Conservation (phyloP, 2,888 invertebrate species). For the Theretra japonica region DNA sequence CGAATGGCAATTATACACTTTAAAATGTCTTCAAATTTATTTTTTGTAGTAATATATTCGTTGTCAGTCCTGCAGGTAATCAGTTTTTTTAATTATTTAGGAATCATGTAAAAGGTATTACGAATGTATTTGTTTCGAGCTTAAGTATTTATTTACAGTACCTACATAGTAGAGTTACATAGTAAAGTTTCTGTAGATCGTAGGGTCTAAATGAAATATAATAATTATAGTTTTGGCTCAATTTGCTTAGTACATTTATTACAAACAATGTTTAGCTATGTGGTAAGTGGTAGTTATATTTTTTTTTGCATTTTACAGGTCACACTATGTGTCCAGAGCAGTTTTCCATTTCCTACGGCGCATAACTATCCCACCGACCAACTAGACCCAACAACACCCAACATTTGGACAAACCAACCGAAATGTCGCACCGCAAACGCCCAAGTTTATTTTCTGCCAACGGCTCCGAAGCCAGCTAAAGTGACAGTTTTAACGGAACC, state of each 20-base stretch:
- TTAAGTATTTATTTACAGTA: no score
- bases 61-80: constrained; percentile 2
- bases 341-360: not conserved
- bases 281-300: no score
- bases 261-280: no score
- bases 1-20: not conserved
- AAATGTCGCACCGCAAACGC: constrained; percentile 49
- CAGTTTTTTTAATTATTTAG: not conserved
- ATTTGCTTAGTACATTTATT: no score
- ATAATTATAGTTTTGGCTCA: no score
- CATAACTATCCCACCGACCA: not conserved
- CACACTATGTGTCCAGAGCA: not conserved
- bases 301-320: constrained; percentile 12
- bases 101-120: no score
- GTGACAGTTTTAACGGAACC: constrained; percentile 38
- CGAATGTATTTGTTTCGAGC: no score
- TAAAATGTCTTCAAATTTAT: not conserved
- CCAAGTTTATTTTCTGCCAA: constrained; percentile 48
- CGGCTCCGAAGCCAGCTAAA: constrained; percentile 45
- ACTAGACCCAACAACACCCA: constrained; percentile 25
- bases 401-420: constrained; percentile 34
- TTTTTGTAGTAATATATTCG: not conserved
- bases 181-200: no score
- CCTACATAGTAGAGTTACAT: no score
- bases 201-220: no score